Evolutionary conservation across 2,797 vertebrate genomes (phyloP), one percentile per base, ranked within the genome.

Genomic region (Astyanax mexicanus): DNA sequence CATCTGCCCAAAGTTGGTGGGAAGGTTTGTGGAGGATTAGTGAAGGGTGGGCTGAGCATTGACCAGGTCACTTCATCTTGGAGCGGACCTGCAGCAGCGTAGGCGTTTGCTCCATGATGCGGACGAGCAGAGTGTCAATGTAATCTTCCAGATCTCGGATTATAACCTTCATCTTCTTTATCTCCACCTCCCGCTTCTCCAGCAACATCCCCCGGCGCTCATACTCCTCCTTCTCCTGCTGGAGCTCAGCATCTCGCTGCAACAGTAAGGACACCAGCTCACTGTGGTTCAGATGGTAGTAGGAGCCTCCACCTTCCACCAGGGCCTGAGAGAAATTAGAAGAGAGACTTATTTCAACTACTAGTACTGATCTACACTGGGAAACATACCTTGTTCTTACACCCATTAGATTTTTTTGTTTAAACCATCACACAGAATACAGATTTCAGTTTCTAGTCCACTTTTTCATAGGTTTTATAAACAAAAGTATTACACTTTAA

Each of bases 51-150:
- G 64, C 55, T 72, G 38, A 72, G 37, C 35, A 68, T 55, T 72
- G 77, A 83, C 11, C 9, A 38, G 15, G 77, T 93, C 91, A 89
- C 86, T 88, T 93, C 75, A 79, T 84, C 91, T 90, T 96, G 89
- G 0, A 89, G 86, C 92, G 88, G 72, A 97, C 96, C 91, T 99
- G 98, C 86, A 99, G 94, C 75, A 99, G 92, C 0, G 95, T 95
- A 27, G 98, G 98, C 0, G 95, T 98, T 82, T 97, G 95, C 83
- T 99, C 98, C 96, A 99, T 99, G 92, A 99, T 98, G 86, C 95
- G 96, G 80, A 99, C 96, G 83, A 99, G 93, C 86, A 99, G 92
- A 72, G 94, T 95, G 94, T 99, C 98, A 0, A 99, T 99, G 93
- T 99, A 99, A 88, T 96, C 94, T 92, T 99, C 98, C 83, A 99